Evolutionary conservation across 2,113 vertebrate species (phyloP), one percentile per base, ranked within the genome.

Genomic region (Xerus inauris): DNA sequence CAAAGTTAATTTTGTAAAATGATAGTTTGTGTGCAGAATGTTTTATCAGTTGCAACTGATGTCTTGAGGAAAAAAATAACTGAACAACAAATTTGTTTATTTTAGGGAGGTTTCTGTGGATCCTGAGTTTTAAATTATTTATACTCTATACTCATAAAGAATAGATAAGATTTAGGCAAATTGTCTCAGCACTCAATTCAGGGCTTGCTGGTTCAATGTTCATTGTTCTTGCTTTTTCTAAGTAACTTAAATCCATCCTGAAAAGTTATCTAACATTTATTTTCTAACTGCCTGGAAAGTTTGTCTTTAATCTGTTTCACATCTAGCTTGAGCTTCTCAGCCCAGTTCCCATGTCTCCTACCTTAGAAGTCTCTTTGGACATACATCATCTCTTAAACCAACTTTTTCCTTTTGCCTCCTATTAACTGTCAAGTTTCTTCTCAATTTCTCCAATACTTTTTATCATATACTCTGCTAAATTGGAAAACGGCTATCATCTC

Each of bases 401-500:
- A 87, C 32, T 67, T 12, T 77, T 95, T 85, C 38, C 73, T 51
- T 92, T 77, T 35, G 79, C 38, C 30, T 95, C 26, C 40, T 57
- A 90, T 28, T 62, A 6, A 0, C 10, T 85, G 40, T 57, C 24
- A 69, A 35, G 19, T 54, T 86, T 95, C 35, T 69, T 51, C 54
- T 89, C 69, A 84, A 76, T 40, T 30, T 90, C 24, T 81, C 45
- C 28, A 81, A 42, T 10, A 28, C 35, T 67, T 67, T 85, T 71
- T 71, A 75, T 3, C 51, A 93, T 97, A 35, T 22, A 3, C 13
- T 35, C 6, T 87, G 13, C 35, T 87, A 96, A 89, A 45, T 51
- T 45, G 35, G 20, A 96, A 73, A 81, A 75, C 40, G 96, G 35
- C 38, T 91, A 67, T 57, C 17, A 92, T n/a, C 3, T 91, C 45